phyloP scores from a whole-genome alignment of 2,888 invertebrate species.

The Ctenicera cuprea region DNA sequence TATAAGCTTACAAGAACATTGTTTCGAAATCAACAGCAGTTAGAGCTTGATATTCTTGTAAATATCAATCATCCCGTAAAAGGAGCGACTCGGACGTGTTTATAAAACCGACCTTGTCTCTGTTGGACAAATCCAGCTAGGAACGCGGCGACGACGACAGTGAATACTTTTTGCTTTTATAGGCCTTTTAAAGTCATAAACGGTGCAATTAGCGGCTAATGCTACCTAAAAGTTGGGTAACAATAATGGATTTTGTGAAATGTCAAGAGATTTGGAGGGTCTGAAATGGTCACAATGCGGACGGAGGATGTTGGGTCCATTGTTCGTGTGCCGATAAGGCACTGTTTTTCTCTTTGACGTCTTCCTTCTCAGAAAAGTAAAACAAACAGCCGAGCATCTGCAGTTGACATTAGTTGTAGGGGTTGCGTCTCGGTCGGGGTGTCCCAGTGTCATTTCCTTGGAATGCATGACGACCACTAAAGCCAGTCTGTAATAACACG shows the following conservation, averaged over 20 bases:
- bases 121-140: constrained; percentile 22
- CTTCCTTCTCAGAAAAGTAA: constrained; percentile 38
- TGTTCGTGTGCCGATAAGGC: constrained; percentile 37
- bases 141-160: background rate
- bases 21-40: constrained; percentile 25
- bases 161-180: background rate
- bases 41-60: constrained; percentile 20
- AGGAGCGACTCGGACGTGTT: constrained; percentile 23
- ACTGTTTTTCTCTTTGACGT: constrained; percentile 37
- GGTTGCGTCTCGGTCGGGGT: constrained; percentile 27
- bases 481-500: constrained; percentile 50
- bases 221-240: background rate
- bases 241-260: constrained; percentile 21
- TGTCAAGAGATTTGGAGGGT: constrained; percentile 8
- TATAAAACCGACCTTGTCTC: constrained; percentile 23
- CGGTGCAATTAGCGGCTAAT: constrained; percentile 8
- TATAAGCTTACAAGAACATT: constrained; percentile 14
- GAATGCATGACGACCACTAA: constrained; percentile 41
- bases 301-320: constrained; percentile 17
- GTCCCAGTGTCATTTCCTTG: constrained; percentile 49
- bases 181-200: constrained; percentile 19
- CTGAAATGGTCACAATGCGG: constrained; percentile 22
- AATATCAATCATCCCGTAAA: constrained; percentile 37
- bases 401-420: constrained; percentile 40
- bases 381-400: constrained; percentile 48